These are phyloP conservation scores for Buceros bicornis DNA, from an alignment of 2,797 vertebrate species.

Conservation along the genomic window DNA sequence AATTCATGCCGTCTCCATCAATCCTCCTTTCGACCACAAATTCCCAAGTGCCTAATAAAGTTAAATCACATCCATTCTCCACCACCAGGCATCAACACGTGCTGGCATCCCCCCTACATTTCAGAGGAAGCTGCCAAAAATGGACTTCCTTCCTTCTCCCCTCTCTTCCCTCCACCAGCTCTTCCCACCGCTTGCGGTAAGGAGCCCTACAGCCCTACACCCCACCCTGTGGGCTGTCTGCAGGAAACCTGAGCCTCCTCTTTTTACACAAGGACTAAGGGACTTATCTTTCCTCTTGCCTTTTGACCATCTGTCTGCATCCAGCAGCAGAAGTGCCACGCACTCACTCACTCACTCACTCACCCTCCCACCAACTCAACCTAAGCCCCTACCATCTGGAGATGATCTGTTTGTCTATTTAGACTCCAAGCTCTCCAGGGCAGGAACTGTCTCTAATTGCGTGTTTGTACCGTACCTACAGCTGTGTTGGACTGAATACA, in stretches of 20 bases:
- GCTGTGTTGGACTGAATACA: constrained; percentile 70
- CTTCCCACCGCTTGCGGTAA: not conserved
- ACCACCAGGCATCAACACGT: not conserved
- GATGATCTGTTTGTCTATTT: constrained; percentile 75
- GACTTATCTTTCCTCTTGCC: not conserved
- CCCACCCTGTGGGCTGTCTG: not conserved
- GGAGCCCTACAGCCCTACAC: not conserved
- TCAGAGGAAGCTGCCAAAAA: constrained; percentile 2
- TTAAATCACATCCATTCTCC: constrained; percentile 44
- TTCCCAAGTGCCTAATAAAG: not conserved
- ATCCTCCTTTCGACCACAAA: constrained; percentile 31
- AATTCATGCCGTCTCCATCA: constrained; percentile 28
- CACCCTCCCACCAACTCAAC: constrained; percentile 55
- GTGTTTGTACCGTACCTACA: constrained; percentile 70
- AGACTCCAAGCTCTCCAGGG: constrained; percentile 70
- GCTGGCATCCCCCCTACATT: not conserved
- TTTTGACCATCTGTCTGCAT: constrained; percentile 3
- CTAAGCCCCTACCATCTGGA: constrained; percentile 68
- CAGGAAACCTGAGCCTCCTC: not conserved
- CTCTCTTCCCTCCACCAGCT: not conserved
- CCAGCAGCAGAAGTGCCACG: constrained; percentile 55
- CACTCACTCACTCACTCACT: constrained; percentile 33
- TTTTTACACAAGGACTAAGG: not conserved
- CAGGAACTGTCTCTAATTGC: constrained; percentile 69
- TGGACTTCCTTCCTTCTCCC: not conserved